Conservation (phyloP, 2,888 invertebrate genomes). For the Malachius bipustulatus region DNA sequence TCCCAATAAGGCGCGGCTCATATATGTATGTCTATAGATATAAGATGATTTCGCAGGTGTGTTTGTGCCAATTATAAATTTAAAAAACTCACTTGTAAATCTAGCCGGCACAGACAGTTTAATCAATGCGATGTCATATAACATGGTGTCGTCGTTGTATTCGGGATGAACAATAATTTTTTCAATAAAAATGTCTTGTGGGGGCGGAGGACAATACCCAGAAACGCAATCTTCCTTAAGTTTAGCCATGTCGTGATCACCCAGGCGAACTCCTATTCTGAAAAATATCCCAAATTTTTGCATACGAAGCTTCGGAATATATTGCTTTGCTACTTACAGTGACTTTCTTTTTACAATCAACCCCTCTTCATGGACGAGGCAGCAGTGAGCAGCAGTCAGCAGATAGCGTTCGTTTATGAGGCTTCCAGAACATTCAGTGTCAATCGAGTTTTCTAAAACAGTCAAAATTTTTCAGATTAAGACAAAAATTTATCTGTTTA, state of each 20-base stretch:
- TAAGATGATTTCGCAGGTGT: too few species aligned
- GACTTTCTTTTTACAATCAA: too few species aligned
- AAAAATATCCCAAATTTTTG: not conserved
- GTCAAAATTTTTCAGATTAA: constrained; percentile 7
- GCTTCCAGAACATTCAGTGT: constrained; percentile 39
- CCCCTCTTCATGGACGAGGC: too few species aligned
- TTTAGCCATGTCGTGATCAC: constrained; percentile 44
- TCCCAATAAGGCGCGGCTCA: too few species aligned
- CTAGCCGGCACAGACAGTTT: too few species aligned
- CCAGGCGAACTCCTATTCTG: constrained; percentile 47
- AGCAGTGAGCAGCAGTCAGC: constrained; percentile 50
- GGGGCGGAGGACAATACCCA: constrained; percentile 34
- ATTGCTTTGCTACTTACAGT: too few species aligned
- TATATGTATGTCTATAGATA: too few species aligned
- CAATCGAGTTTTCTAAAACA: constrained; percentile 26
- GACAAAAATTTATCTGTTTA: too few species aligned
- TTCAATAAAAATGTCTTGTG: constrained; percentile 43
- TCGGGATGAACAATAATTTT: constrained; percentile 40
- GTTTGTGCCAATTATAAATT: too few species aligned
- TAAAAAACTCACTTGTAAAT: too few species aligned
- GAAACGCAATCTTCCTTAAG: constrained; percentile 36
- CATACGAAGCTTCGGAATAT: too few species aligned
- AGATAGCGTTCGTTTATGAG: constrained; percentile 39
- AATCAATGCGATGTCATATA: constrained; percentile 48
- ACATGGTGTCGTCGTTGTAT: constrained; percentile 39